Conservation (phyloP, 1,140 invertebrate genomes). For the Conus ventricosus region DNA sequence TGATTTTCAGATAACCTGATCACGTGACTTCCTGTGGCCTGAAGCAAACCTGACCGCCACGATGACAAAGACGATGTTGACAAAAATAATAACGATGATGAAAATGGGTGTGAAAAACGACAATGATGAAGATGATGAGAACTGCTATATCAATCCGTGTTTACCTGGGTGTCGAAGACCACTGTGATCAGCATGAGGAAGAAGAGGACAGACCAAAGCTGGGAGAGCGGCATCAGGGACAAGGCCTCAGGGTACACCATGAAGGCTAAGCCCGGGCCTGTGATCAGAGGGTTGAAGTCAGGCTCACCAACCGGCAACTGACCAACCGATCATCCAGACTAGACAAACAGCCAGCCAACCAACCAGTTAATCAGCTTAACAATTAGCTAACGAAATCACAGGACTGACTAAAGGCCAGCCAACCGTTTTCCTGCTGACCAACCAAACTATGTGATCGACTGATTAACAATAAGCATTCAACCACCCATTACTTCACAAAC, state of each 20-base stretch:
- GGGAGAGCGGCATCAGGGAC: slow-evolving; percentile 32
- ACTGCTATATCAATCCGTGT: background rate
- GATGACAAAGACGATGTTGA: background rate
- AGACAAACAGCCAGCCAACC: background rate
- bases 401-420: too few species aligned
- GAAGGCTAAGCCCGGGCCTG: slow-evolving; percentile 36
- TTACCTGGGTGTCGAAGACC: slow-evolving; percentile 32
- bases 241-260: slow-evolving; percentile 37
- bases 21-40: too few species aligned
- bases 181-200: slow-evolving; percentile 41
- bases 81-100: background rate
- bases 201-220: slow-evolving; percentile 38
- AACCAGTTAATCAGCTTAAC: too few species aligned
- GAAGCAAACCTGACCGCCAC: background rate
- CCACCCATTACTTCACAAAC: too few species aligned
- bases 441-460: too few species aligned
- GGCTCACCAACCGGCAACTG: background rate
- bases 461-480: background rate
- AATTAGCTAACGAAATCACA: background rate
- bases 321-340: too few species aligned
- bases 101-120: background rate
- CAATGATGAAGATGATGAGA: background rate
- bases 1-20: too few species aligned
- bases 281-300: background rate
- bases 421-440: too few species aligned